These are phyloP conservation scores for Dione juno DNA, from an alignment of 2,888 invertebrate genomes.

Conservation along the genomic window DNA sequence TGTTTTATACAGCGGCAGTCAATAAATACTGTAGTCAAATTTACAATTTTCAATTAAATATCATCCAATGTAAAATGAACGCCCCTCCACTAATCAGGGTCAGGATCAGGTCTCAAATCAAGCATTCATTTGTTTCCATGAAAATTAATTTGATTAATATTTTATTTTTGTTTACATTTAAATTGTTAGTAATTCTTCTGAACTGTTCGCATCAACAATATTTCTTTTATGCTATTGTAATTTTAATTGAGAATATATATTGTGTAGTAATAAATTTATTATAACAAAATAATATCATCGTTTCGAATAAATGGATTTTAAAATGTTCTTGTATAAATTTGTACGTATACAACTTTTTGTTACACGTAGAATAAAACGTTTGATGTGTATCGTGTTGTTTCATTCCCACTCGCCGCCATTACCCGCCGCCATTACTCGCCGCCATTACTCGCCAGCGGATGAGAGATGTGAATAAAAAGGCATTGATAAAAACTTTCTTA, in stretches of 20 bases:
- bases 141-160: not conserved
- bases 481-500: slow-evolving; percentile 56
- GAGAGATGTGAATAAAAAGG: too few species aligned
- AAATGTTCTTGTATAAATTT: slow-evolving; percentile 31
- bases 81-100: too few species aligned
- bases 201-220: not conserved
- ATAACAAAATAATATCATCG: slow-evolving; percentile 1
- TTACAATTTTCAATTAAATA: too few species aligned
- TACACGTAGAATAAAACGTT: slow-evolving; percentile 34
- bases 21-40: too few species aligned
- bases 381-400: slow-evolving; percentile 37
- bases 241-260: slow-evolving; percentile 16
- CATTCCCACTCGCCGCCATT: slow-evolving; percentile 3
- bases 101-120: too few species aligned
- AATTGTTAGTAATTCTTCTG: not conserved
- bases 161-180: not conserved
- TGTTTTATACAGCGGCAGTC: not conserved
- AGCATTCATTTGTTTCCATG: not conserved
- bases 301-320: slow-evolving; percentile 21
- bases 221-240: not conserved
- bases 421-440: too few species aligned
- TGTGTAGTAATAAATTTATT: not conserved
- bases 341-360: slow-evolving; percentile 33
- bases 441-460: too few species aligned
- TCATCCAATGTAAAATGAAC: too few species aligned